These are phyloP conservation scores for Drosophila yakuba DNA, from an alignment of 1,140 invertebrate genomes.

Conservation along the genomic window DNA sequence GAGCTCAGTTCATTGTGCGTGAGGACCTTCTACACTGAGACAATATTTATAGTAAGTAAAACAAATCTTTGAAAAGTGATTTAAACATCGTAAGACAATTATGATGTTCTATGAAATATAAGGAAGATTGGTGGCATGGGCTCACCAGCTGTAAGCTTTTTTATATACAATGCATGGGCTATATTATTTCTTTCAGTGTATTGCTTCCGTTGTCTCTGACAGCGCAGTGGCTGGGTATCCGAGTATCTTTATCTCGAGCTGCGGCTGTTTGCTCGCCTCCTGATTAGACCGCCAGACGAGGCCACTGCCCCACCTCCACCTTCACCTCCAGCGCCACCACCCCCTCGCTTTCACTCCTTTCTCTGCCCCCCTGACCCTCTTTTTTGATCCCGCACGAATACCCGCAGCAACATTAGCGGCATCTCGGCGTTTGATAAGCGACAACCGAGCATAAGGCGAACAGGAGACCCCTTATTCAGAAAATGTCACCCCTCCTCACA, in stretches of 20 bases:
- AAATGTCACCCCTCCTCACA: neutral
- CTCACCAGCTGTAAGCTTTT: too few species aligned
- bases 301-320: neutral
- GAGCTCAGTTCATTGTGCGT: slow-evolving; percentile 34
- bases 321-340: neutral
- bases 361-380: neutral
- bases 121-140: neutral
- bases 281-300: slow-evolving; percentile 72
- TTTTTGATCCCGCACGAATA: slow-evolving; percentile 37
- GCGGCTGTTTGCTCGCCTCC: slow-evolving; percentile 74
- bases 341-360: slow-evolving; percentile 15
- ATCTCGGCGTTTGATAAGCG: slow-evolving; percentile 74
- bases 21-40: slow-evolving; percentile 24
- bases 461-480: slow-evolving; percentile 1
- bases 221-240: slow-evolving; percentile 18
- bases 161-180: too few species aligned
- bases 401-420: slow-evolving; percentile 68
- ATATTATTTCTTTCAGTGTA: slow-evolving; percentile 17
- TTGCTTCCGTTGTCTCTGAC: slow-evolving; percentile 22
- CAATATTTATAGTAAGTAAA: neutral
- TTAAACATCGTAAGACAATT: neutral
- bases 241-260: slow-evolving; percentile 63
- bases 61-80: too few species aligned
- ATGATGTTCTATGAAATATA: neutral
- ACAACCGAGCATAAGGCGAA: slow-evolving; percentile 65